Evolutionary conservation across 35 echinoderm and acorn worm genomes (phyloP).

Genomic region (Holothuria glaberrima): DNA sequence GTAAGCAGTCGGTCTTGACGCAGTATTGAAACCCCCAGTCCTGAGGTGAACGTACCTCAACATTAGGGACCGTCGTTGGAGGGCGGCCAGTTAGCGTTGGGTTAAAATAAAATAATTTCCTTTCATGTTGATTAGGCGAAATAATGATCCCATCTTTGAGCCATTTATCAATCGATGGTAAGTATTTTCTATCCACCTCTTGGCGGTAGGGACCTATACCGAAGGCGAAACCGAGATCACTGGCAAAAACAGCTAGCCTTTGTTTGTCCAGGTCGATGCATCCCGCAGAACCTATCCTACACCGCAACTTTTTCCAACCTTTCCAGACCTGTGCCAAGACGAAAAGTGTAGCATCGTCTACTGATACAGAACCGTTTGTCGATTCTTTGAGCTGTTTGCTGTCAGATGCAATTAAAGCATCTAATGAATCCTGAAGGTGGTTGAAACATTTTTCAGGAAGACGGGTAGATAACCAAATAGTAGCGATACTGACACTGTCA

Average conservation of each 20-base stretch:
- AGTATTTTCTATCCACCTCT: background rate
- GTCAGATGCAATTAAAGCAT: constrained; percentile 2
- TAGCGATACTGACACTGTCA: constrained; percentile 13
- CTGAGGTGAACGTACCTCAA: background rate
- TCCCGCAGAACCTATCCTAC: background rate
- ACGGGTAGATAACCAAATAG: constrained; percentile 67
- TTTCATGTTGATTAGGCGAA: background rate
- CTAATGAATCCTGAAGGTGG: constrained; percentile 18
- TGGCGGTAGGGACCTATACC: background rate
- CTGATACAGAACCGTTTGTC: constrained; percentile 3
- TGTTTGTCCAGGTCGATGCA: constrained; percentile 27
- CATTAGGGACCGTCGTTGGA: background rate
- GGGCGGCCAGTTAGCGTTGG: constrained; percentile 53
- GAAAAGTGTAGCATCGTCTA: background rate
- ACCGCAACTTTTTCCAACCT: constrained; percentile 37
- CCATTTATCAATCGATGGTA: constrained; percentile 12
- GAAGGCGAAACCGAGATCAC: background rate
- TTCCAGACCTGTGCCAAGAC: constrained; percentile 57
- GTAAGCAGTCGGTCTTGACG: constrained; percentile 4
- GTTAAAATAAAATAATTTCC: constrained; percentile 42
- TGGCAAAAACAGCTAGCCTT: background rate
- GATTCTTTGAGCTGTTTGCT: background rate
- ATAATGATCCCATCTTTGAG: constrained; percentile 12
- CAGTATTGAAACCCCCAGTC: constrained; percentile 7
- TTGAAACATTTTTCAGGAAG: constrained; percentile 31